Percentiles rank a stretch among this genome's conserved stretches.
Conservation (phyloP, 2,113 vertebrate genomes). For the Pseudorectes ferrugineus region DNA sequence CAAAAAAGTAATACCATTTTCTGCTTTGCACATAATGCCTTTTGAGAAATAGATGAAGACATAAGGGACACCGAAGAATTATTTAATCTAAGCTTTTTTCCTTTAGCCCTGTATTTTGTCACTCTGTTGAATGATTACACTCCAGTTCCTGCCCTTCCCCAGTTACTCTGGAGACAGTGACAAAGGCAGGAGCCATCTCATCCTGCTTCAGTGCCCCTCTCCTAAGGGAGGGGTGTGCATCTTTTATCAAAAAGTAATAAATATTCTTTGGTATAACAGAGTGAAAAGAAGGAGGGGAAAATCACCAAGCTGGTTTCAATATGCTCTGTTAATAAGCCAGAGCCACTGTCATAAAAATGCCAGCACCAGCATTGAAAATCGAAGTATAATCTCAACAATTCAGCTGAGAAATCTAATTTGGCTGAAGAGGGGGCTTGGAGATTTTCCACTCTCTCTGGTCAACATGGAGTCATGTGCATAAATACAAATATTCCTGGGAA, state of each 20-base stretch:
- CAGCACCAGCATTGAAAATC: background rate
- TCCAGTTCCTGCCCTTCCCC: background rate
- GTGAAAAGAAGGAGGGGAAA: background rate
- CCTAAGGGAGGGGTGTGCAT: background rate
- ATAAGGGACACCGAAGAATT: conserved; percentile 27
- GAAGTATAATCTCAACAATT: background rate
- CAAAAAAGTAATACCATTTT: conserved; percentile 45
- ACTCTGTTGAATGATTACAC: background rate
- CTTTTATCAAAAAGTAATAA: background rate
- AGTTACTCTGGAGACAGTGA: background rate
- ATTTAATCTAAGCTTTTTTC: conserved; percentile 33
- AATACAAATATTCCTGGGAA: conserved; percentile 16
- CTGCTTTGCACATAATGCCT: conserved; percentile 38
- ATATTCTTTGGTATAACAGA: background rate
- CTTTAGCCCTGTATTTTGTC: background rate
- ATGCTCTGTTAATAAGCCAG: background rate
- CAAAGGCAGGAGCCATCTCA: background rate
- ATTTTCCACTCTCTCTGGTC: conserved; percentile 5
- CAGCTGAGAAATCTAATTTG: background rate
- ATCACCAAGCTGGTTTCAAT: background rate
- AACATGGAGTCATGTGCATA: background rate
- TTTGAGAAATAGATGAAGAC: conserved; percentile 61
- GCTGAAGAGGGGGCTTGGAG: conserved; percentile 5
- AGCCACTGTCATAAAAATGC: background rate
- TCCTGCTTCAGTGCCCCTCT: background rate